phyloP scores from a whole-genome alignment of 2,797 vertebrate species.

The Syngnathus rostellatus region DNA sequence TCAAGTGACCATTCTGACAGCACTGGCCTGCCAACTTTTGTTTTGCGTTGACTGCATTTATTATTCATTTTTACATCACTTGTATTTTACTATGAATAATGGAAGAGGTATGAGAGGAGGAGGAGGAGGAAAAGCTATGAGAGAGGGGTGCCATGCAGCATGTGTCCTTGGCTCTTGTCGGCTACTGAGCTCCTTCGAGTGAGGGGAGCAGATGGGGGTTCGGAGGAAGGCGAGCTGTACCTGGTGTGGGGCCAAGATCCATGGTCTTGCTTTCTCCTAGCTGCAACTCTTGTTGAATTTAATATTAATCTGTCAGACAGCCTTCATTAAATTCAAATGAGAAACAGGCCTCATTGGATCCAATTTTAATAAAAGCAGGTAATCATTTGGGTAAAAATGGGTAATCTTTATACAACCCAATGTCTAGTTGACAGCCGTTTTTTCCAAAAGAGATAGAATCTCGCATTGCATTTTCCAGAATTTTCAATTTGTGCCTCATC shows the following conservation, averaged over 20 bases:
- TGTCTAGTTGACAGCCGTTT: slow-evolving; percentile 46
- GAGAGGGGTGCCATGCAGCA: slow-evolving; percentile 65
- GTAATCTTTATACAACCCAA: slow-evolving; percentile 64
- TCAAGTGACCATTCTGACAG: slow-evolving; percentile 58
- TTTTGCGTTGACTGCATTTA: slow-evolving; percentile 76
- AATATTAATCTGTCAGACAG: slow-evolving; percentile 73
- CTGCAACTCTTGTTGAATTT: slow-evolving; percentile 66
- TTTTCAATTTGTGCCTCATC: no score
- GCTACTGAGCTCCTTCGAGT: slow-evolving; percentile 48
- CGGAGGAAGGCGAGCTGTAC: slow-evolving; percentile 34
- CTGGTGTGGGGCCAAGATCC: slow-evolving; percentile 44
- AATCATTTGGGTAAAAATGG: slow-evolving; percentile 71
- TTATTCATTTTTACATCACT: slow-evolving; percentile 76
- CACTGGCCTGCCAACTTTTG: slow-evolving; percentile 60
- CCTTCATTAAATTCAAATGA: slow-evolving; percentile 76
- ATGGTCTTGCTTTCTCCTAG: slow-evolving; percentile 47
- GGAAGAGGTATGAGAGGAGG: slow-evolving; percentile 71
- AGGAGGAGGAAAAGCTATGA: slow-evolving; percentile 62
- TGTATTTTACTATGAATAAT: slow-evolving; percentile 80
- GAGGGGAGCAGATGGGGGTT: slow-evolving; percentile 34
- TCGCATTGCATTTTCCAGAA: no score
- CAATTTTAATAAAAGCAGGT: slow-evolving; percentile 76
- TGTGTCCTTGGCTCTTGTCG: slow-evolving; percentile 65
- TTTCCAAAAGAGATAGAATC: slow-evolving; percentile 33
- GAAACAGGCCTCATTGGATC: slow-evolving; percentile 70